Evolutionary conservation across 2,113 vertebrate genomes (phyloP).

Genomic region (Stomatorhinus ivindoensis): DNA sequence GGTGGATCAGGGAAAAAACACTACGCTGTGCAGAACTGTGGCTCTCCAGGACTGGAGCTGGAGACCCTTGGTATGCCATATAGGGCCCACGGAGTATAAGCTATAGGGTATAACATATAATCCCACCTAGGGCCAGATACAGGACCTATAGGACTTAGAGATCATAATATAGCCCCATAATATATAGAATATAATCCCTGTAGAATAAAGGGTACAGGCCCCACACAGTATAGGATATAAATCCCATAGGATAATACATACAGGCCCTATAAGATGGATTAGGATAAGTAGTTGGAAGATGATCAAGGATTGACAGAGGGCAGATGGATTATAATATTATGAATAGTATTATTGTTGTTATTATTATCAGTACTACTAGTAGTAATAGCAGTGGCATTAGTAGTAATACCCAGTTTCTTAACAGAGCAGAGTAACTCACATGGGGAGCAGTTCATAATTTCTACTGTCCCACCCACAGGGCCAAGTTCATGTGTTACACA

Average conservation of each 20-base stretch:
- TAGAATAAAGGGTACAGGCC: neutral
- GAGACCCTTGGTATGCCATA: too few relatives aligned
- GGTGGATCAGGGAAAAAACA: too few relatives aligned
- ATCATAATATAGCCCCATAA: too few relatives aligned
- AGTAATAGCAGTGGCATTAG: neutral
- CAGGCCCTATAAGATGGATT: neutral
- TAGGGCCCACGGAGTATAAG: neutral
- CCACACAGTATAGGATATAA: neutral
- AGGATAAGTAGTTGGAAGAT: neutral
- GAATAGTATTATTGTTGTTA: neutral
- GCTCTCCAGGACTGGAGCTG: too few relatives aligned
- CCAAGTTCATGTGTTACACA: conserved; percentile 25
- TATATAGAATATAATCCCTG: neutral
- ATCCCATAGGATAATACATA: neutral
- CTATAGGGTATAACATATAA: neutral
- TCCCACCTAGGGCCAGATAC: neutral
- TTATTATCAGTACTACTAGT: neutral
- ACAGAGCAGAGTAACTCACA: neutral
- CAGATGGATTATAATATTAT: neutral
- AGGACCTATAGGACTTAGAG: neutral
- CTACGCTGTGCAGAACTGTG: too few relatives aligned
- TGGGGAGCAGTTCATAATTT: neutral
- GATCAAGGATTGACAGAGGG: neutral
- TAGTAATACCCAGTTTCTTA: neutral
- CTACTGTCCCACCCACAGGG: neutral